Percentiles rank a stretch among this genome's conserved stretches.
phyloP scores from a whole-genome alignment of 1,140 invertebrate species.

The Aricia agestis region DNA sequence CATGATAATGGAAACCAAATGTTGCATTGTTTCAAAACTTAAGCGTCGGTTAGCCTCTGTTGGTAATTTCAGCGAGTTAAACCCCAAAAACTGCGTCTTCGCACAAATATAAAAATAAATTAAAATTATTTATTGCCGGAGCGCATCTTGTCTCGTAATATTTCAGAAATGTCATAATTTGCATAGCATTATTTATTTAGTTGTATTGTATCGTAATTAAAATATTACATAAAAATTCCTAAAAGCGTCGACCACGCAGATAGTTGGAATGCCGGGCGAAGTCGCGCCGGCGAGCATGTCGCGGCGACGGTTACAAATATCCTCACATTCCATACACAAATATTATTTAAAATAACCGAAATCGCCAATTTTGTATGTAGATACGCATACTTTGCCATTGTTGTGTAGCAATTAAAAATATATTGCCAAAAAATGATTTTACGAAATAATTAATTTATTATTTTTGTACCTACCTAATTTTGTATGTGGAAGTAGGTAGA shows the following conservation, averaged over 20 bases:
- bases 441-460: background rate
- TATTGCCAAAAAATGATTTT: background rate
- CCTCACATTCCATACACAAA: background rate
- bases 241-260: background rate
- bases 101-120: background rate
- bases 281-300: background rate
- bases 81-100: background rate
- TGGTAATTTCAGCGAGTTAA: background rate
- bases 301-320: background rate
- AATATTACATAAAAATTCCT: background rate
- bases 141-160: background rate
- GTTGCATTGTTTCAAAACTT: background rate
- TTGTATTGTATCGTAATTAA: conserved; percentile 3
- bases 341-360: background rate
- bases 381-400: background rate
- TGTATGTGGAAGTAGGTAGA: too few species aligned
- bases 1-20: too few species aligned
- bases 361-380: background rate
- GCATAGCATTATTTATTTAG: background rate
- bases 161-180: background rate
- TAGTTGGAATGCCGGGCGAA: background rate
- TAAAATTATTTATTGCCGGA: background rate
- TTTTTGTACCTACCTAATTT: background rate
- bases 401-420: background rate
- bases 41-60: background rate